Base-by-base conservation (phyloP, 2,797 vertebrate genomes). In the Siniperca scherzeri region DNA sequence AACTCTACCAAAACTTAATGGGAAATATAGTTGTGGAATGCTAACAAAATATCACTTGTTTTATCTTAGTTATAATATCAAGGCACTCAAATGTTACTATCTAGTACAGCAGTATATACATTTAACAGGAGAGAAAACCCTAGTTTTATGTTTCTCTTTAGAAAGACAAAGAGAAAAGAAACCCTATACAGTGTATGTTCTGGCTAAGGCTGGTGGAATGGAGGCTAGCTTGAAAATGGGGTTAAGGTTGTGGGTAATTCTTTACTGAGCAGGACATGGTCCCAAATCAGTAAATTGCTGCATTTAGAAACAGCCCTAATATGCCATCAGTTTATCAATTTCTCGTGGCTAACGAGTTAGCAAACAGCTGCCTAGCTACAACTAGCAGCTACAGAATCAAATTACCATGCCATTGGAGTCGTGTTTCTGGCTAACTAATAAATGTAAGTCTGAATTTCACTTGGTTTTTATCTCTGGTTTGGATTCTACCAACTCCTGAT, bases 31-130 rank as follows among this genome's bases (percentile, higher is more conserved):
- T 66, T 50, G 8, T 56, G 52, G 36, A 38, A 59, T 46, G 8
- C 50, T 4, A 67, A 61, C 46, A 71, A 30, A 38, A 36, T 40
- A 21, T 67, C 5, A 25, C 30, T 72, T 69, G 42, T 80, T 48
- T 78, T 56, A 38, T 67, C 8, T 36, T n/a, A 16, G 11, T 74
- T 48, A 19, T 21, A 27, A 22, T 65, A 67, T 50, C 33, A 70
- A 59, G 13, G 9, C 50, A 68, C 17, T 68, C 2, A 2, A 46
- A 77, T 50, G 60, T 75, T 71, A 46, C 44, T 3, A 3, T 55
- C 27, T 22, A 67, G 19, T 38, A 33, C 19, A 55, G 22, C 10
- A 27, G 22, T n/a, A 5, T 69, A 38, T 71, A 46, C 21, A 68
- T 70, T 55, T 21, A 44, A 48, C 53, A 50, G 19, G 42, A 67